phyloP scores from a whole-genome alignment of 2,888 invertebrate species.

The Hyppa rectilinea region DNA sequence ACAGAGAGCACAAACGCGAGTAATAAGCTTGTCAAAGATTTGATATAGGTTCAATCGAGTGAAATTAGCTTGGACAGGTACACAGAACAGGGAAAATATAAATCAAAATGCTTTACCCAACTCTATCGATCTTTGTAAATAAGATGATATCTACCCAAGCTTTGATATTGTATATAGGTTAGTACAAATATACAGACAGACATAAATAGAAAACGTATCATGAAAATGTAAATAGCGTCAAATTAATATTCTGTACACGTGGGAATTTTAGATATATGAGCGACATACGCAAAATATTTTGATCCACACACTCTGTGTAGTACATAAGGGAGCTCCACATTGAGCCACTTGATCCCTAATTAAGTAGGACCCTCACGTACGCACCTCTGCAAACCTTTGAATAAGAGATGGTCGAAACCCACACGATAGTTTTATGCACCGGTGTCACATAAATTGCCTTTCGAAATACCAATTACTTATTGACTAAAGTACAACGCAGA shows the following conservation, averaged over 20 bases:
- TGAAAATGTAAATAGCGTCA: slow-evolving; percentile 42
- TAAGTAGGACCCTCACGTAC: slow-evolving; percentile 80
- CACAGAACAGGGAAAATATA: slow-evolving; percentile 47
- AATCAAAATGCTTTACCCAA: slow-evolving; percentile 35
- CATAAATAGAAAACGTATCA: slow-evolving; percentile 15
- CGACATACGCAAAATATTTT: slow-evolving; percentile 63
- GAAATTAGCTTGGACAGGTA: slow-evolving; percentile 54
- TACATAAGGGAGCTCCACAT: slow-evolving; percentile 57
- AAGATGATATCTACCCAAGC: slow-evolving; percentile 24
- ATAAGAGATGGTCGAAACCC: slow-evolving; percentile 69
- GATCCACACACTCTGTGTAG: slow-evolving; percentile 45
- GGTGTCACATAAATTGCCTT: slow-evolving; percentile 39
- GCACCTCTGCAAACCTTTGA: slow-evolving; percentile 78
- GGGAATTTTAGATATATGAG: slow-evolving; percentile 49
- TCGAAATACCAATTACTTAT: slow-evolving; percentile 44
- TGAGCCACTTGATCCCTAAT: slow-evolving; percentile 78
- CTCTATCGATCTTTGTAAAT: slow-evolving; percentile 28
- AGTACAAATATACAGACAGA: neutral
- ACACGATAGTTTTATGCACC: slow-evolving; percentile 54
- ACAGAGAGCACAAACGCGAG: slow-evolving; percentile 56
- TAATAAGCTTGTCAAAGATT: slow-evolving; percentile 65
- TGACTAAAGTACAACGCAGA: slow-evolving; percentile 28
- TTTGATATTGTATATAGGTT: slow-evolving; percentile 13
- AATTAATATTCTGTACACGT: slow-evolving; percentile 63
- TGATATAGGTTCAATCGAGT: slow-evolving; percentile 66